Conservation (phyloP, 2,888 invertebrate species). For the Aricia artaxerxes region DNA sequence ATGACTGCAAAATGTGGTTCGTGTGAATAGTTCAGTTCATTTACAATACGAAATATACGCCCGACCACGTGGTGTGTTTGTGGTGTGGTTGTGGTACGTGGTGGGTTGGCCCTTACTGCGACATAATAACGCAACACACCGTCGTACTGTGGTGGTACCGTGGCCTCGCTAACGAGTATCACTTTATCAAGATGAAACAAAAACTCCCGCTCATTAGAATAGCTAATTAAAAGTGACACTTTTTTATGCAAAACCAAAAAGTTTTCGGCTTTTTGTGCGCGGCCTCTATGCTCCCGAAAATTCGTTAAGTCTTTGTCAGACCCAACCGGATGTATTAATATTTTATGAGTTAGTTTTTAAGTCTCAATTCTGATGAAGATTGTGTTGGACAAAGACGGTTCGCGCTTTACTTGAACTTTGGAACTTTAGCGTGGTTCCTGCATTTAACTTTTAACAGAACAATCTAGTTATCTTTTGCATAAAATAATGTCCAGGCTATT, state of each 20-base stretch:
- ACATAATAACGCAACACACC: too few species aligned
- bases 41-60: too few species aligned
- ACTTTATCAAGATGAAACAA: constrained; percentile 2
- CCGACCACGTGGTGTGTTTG: too few species aligned
- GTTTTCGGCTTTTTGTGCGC: background rate
- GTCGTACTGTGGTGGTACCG: too few species aligned
- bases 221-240: constrained; percentile 19
- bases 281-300: background rate
- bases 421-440: background rate
- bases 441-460: background rate
- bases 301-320: background rate
- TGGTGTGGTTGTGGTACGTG: too few species aligned
- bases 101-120: too few species aligned
- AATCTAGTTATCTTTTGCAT: constrained; percentile 2
- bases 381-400: background rate
- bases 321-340: constrained; percentile 1
- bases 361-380: constrained; percentile 3
- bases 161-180: background rate
- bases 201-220: constrained; percentile 16
- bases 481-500: constrained; percentile 7
- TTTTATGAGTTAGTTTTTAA: constrained; percentile 14
- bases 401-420: background rate
- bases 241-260: constrained; percentile 3
- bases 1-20: too few species aligned
- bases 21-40: too few species aligned